Conservation (phyloP, 2,113 vertebrate genomes). For the Vidua chalybeata region DNA sequence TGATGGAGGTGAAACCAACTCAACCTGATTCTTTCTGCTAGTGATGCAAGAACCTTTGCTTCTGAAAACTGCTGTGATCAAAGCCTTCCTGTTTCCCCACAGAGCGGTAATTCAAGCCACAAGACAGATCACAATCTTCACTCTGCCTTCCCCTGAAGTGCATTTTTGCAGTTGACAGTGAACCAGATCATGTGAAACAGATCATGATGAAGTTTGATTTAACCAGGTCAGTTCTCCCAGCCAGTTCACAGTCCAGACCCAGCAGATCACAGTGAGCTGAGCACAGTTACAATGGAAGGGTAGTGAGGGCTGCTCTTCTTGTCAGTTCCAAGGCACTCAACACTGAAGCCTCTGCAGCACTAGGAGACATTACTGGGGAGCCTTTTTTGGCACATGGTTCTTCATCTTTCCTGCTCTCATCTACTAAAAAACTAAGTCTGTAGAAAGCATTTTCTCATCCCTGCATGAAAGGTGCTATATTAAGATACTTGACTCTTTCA, state of each 20-base stretch:
- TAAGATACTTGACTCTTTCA: slow-evolving; percentile 30
- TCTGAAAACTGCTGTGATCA: background rate
- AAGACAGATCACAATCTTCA: background rate
- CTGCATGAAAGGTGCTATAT: background rate
- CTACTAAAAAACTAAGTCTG: background rate
- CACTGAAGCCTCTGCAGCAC: background rate
- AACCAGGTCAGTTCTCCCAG: background rate
- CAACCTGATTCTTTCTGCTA: background rate
- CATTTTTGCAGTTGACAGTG: background rate
- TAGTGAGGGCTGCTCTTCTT: background rate
- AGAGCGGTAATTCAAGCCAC: background rate
- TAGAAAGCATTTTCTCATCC: background rate
- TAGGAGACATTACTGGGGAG: background rate
- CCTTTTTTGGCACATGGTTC: background rate
- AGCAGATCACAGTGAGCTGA: background rate
- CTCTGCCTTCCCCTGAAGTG: background rate
- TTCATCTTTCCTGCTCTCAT: background rate
- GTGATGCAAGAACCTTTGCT: background rate
- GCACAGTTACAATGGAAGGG: background rate
- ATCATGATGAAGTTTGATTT: background rate
- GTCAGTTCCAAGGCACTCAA: background rate
- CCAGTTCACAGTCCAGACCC: background rate
- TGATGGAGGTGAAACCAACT: background rate
- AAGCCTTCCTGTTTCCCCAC: slow-evolving; percentile 18
- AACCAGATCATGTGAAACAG: background rate